These are phyloP conservation scores for Theocolax elegans DNA, from an alignment of 1,140 invertebrate species.

Conservation along the genomic window DNA sequence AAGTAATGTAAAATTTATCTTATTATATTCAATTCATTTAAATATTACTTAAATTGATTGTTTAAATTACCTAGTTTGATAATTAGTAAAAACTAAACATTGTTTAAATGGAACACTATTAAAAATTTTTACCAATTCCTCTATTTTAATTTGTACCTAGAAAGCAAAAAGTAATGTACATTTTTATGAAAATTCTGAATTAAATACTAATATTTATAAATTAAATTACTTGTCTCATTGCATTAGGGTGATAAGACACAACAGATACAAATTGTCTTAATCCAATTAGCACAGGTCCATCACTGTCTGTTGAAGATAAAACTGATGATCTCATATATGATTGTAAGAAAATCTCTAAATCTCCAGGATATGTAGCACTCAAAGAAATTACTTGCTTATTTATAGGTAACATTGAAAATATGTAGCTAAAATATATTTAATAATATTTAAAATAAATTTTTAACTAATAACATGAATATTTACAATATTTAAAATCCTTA, in stretches of 20 bases:
- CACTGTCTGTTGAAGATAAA: slow-evolving; percentile 74
- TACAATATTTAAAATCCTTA: slow-evolving; percentile 57
- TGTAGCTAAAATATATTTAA: slow-evolving; percentile 71
- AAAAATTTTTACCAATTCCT: slow-evolving; percentile 78
- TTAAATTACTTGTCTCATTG: slow-evolving; percentile 72
- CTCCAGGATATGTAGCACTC: slow-evolving; percentile 92
- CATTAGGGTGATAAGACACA: slow-evolving; percentile 71
- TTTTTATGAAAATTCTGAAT: neutral
- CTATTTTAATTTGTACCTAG: slow-evolving; percentile 74
- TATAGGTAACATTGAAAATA: slow-evolving; percentile 77
- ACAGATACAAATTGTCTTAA: slow-evolving; percentile 79
- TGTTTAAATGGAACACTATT: slow-evolving; percentile 83
- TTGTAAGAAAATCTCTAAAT: slow-evolving; percentile 78
- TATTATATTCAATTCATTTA: neutral
- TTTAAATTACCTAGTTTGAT: slow-evolving; percentile 75
- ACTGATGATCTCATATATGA: slow-evolving; percentile 86
- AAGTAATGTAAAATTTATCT: slow-evolving; percentile 16
- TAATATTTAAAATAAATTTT: slow-evolving; percentile 32
- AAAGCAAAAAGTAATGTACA: slow-evolving; percentile 44
- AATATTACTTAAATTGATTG: neutral
- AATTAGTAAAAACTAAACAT: slow-evolving; percentile 91
- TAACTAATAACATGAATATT: slow-evolving; percentile 35
- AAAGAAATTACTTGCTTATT: slow-evolving; percentile 91
- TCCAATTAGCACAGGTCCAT: slow-evolving; percentile 76
- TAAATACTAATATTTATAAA: slow-evolving; percentile 24